These are phyloP conservation scores for Hoplias malabaricus DNA, from an alignment of 2,113 vertebrate species.

Conservation along the genomic window DNA sequence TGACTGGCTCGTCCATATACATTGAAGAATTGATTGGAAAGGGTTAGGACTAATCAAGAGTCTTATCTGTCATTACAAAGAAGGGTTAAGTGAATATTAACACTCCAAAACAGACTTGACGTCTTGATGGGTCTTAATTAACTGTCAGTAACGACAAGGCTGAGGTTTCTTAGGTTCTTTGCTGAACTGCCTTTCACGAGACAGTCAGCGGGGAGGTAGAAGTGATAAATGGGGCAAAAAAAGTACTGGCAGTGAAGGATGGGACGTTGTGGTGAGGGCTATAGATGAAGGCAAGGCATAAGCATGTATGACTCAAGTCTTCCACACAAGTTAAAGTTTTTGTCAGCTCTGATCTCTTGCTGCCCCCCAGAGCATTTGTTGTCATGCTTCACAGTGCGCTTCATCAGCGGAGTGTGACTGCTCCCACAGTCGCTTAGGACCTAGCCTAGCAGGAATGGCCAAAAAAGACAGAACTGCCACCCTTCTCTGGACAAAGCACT, in stretches of 20 bases:
- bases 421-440: background rate
- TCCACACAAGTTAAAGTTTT: slow-evolving; percentile 23
- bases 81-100: slow-evolving; percentile 4
- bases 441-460: background rate
- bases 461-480: background rate
- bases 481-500: background rate
- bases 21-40: background rate
- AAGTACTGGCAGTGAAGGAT: slow-evolving; percentile 11
- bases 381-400: slow-evolving; percentile 34
- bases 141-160: background rate
- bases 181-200: slow-evolving; percentile 1
- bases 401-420: slow-evolving; percentile 25
- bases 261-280: background rate
- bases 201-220: background rate
- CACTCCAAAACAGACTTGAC: background rate
- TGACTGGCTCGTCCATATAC: background rate
- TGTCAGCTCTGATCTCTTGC: slow-evolving; percentile 19
- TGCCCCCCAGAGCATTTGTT: slow-evolving; percentile 13
- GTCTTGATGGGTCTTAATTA: slow-evolving; percentile 7
- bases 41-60: background rate
- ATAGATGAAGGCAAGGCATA: slow-evolving; percentile 15
- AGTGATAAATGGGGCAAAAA: background rate
- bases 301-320: background rate
- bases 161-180: slow-evolving; percentile 4
- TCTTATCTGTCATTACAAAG: background rate